Evolutionary conservation across 2,888 invertebrate species (phyloP).

Genomic region (Sisyra nigra): DNA sequence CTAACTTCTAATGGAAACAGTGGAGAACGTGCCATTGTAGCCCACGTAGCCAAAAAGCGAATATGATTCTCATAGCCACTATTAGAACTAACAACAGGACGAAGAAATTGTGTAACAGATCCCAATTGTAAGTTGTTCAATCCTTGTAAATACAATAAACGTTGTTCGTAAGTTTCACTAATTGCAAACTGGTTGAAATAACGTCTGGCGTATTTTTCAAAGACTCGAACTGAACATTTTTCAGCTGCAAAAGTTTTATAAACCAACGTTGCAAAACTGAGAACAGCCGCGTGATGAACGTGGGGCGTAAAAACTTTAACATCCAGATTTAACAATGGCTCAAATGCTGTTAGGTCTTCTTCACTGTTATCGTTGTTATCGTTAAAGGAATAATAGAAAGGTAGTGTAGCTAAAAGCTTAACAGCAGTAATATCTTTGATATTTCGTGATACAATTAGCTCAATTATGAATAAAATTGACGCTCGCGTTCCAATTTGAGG

Average conservation of each 20-base stretch:
- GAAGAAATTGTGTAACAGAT: conserved; percentile 33
- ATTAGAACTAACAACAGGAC: conserved; percentile 29
- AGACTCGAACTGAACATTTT: conserved; percentile 41
- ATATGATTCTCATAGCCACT: conserved; percentile 34
- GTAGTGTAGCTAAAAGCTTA: conserved; percentile 47
- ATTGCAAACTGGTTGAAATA: conserved; percentile 55
- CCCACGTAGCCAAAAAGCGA: conserved; percentile 51
- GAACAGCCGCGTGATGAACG: conserved; percentile 47
- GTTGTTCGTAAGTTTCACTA: conserved; percentile 45
- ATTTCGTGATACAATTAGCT: conserved; percentile 41
- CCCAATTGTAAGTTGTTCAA: conserved; percentile 46
- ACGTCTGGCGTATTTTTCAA: conserved; percentile 52
- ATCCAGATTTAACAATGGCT: conserved; percentile 30
- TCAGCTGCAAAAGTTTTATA: conserved; percentile 38
- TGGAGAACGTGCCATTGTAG: conserved; percentile 34
- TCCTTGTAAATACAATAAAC: conserved; percentile 56
- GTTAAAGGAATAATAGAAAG: conserved; percentile 42
- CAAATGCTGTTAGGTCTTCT: conserved; percentile 36
- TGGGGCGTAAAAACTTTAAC: conserved; percentile 26
- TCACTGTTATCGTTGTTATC: conserved; percentile 27
- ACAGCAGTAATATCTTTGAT: conserved; percentile 48
- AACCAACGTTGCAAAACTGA: conserved; percentile 51
- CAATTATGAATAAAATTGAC: conserved; percentile 44
- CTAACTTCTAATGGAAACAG: conserved; percentile 33
- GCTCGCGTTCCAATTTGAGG: conserved; percentile 52